Conservation (phyloP, 2,797 vertebrate species). For the Cyclura pinguis region DNA sequence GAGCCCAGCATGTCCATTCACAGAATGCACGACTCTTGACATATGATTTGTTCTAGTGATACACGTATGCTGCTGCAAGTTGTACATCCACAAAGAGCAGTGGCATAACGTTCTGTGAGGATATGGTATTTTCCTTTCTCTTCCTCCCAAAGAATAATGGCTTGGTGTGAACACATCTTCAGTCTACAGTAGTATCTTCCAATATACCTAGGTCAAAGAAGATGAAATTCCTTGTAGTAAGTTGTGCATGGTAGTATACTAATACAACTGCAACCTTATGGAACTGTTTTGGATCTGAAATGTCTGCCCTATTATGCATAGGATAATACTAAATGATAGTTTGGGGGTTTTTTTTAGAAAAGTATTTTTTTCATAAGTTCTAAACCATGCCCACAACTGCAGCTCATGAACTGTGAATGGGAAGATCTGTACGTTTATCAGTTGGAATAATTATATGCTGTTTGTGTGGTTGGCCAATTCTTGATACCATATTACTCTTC, state of each 20-base stretch:
- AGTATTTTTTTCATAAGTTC: too few species aligned
- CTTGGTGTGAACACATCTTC: background rate
- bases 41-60: background rate
- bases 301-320: background rate
- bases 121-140: background rate
- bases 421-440: background rate
- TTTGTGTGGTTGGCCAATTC: background rate
- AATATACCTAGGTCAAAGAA: too few species aligned
- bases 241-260: background rate
- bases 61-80: background rate
- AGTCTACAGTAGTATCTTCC: too few species aligned
- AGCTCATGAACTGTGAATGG: background rate
- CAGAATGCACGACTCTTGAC: background rate
- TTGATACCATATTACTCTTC: background rate
- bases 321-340: background rate
- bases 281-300: conserved; percentile 4
- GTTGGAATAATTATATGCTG: background rate
- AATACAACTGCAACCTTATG: background rate
- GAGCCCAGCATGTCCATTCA: background rate
- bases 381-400: too few species aligned
- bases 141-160: background rate
- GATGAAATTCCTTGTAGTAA: too few species aligned
- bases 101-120: background rate
- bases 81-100: background rate
- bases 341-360: too few species aligned